Evolutionary conservation across 2,113 vertebrate genomes (phyloP).

Genomic region (Protobothrops flavoviridis): DNA sequence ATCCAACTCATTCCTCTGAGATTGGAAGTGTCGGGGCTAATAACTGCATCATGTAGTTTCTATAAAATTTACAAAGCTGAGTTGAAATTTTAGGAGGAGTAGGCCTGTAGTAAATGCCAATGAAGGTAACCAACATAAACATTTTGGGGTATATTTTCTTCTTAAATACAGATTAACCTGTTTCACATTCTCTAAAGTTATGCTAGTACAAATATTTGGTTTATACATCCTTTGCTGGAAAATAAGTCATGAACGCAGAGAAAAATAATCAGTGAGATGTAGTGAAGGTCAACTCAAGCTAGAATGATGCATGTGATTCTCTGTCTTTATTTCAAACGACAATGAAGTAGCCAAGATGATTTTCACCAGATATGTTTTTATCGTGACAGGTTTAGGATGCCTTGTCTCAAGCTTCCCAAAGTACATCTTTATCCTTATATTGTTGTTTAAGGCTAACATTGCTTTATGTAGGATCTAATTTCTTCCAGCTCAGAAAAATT

Average conservation of each 20-base stretch:
- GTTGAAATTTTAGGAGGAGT: conserved; percentile 65
- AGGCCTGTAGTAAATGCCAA: conserved; percentile 62
- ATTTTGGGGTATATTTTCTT: conserved; percentile 57
- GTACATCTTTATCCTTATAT: conserved; percentile 15
- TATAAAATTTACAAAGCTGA: conserved; percentile 64
- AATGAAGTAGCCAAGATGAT: conserved; percentile 46
- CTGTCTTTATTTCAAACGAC: conserved; percentile 29
- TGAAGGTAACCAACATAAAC: conserved; percentile 62
- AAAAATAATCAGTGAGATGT: conserved; percentile 66
- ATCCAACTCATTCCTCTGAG: conserved; percentile 59
- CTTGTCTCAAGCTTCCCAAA: conserved; percentile 45
- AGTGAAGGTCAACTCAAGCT: conserved; percentile 62
- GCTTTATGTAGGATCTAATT: neutral
- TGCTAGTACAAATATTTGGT: conserved; percentile 55
- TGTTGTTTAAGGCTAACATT: neutral
- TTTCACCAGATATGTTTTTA: conserved; percentile 41
- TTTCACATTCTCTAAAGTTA: conserved; percentile 67
- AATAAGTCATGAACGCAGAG: conserved; percentile 63
- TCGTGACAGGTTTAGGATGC: conserved; percentile 30
- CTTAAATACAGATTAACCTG: conserved; percentile 66
- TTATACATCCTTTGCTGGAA: conserved; percentile 63
- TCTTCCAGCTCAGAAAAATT: neutral
- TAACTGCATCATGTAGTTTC: conserved; percentile 68
- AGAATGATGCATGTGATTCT: conserved; percentile 13
- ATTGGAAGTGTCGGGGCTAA: conserved; percentile 65